These are phyloP conservation scores for Autographa gamma DNA, from an alignment of 2,888 invertebrate genomes.

Conservation along the genomic window DNA sequence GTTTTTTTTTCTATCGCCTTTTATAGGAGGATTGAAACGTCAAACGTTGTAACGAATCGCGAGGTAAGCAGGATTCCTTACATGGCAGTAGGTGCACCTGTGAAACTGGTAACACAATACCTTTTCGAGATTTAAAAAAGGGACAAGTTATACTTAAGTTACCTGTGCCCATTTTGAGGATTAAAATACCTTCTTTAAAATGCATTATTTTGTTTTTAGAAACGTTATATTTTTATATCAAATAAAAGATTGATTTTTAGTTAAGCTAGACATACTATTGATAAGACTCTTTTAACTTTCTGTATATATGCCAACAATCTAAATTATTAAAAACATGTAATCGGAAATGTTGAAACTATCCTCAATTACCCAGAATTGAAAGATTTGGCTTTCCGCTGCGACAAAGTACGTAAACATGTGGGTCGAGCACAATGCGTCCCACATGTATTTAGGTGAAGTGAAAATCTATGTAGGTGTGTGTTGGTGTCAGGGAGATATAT, in stretches of 20 bases:
- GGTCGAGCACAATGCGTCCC: neutral
- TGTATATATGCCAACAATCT: no score
- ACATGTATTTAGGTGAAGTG: neutral
- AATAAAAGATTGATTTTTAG: no score
- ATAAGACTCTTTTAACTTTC: no score
- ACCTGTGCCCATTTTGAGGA: neutral
- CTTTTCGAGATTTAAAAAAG: conserved; percentile 5
- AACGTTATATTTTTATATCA: no score
- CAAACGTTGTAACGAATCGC: conserved; percentile 9
- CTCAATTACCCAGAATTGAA: neutral
- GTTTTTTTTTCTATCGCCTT: conserved; percentile 3
- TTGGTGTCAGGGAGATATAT: neutral
- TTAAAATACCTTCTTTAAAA: no score
- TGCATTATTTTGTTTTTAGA: no score
- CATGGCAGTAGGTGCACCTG: conserved; percentile 11
- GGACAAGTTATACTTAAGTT: neutral
- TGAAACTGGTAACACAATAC: conserved; percentile 21
- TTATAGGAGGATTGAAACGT: conserved; percentile 30
- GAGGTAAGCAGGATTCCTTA: conserved; percentile 40
- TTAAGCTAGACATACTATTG: no score
- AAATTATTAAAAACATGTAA: no score
- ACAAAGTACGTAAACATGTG: neutral
- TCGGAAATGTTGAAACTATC: no score
- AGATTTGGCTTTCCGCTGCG: neutral
- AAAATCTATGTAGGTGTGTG: neutral